Evolutionary conservation across 2,888 invertebrate genomes (phyloP).

Genomic region (Glaucopsyche alexis): DNA sequence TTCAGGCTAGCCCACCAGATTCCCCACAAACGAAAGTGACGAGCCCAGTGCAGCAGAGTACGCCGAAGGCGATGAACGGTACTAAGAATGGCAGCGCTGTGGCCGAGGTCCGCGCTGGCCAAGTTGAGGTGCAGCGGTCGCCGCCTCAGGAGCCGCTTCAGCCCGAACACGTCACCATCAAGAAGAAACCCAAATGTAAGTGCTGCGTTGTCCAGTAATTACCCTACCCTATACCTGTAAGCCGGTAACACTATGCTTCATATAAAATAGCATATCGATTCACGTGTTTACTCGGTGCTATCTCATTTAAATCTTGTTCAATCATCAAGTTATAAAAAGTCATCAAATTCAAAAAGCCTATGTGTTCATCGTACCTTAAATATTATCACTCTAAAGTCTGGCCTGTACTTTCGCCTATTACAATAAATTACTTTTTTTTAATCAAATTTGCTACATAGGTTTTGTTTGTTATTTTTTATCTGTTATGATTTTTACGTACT

Average conservation of each 20-base stretch:
- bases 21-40: constrained; percentile 65
- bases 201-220: constrained; percentile 95
- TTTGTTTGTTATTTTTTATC: constrained; percentile 37
- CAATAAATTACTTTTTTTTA: constrained; percentile 31
- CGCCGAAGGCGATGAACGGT: constrained; percentile 70
- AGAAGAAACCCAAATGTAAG: constrained; percentile 97
- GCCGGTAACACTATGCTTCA: constrained; percentile 60
- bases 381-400: constrained; percentile 34
- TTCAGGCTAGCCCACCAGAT: constrained; percentile 60
- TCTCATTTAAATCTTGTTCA: constrained; percentile 52
- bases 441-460: constrained; percentile 27
- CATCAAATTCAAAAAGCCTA: constrained; percentile 41
- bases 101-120: constrained; percentile 67
- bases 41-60: constrained; percentile 58
- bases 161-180: constrained; percentile 94
- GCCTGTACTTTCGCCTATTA: constrained; percentile 39
- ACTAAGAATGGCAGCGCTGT: constrained; percentile 70
- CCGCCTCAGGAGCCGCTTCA: constrained; percentile 89
- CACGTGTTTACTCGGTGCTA: constrained; percentile 70
- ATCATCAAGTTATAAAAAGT: constrained; percentile 43
- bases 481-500: constrained; percentile 39
- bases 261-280: constrained; percentile 44
- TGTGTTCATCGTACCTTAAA: constrained; percentile 44
- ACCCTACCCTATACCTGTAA: constrained; percentile 36
- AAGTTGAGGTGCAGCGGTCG: constrained; percentile 86